Percentiles rank a stretch among this genome's conserved stretches.
Conservation (phyloP, 2,888 invertebrate genomes). For the Eupithecia abbreviata region DNA sequence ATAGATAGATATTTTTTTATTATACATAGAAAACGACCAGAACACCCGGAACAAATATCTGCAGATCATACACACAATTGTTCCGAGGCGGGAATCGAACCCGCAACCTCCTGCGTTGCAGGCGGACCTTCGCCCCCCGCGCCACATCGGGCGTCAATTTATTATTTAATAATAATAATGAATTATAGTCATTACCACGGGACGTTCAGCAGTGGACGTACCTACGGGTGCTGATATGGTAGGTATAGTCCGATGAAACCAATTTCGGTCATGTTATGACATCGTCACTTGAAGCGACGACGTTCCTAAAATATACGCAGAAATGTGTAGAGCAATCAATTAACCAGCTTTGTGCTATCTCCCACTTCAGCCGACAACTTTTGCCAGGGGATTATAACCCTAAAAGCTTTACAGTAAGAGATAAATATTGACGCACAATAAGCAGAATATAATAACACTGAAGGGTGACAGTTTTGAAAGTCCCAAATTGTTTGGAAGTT, state of each 20-base stretch:
- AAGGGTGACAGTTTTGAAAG: constrained; percentile 66
- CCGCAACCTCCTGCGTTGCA: too few species aligned
- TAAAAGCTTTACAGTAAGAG: constrained; percentile 47
- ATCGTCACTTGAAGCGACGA: constrained; percentile 22
- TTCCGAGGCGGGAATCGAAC: too few species aligned
- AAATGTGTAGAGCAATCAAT: constrained; percentile 57
- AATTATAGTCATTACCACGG: too few species aligned
- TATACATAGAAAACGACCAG: too few species aligned
- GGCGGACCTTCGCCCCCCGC: too few species aligned
- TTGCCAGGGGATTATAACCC: constrained; percentile 48
- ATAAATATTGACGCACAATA: constrained; percentile 54
- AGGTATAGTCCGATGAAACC: neutral
- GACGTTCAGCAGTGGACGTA: too few species aligned
- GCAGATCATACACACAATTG: too few species aligned
- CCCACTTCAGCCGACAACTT: constrained; percentile 46
- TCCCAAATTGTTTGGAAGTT: constrained; percentile 69
- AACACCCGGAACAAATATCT: too few species aligned
- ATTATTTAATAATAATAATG: too few species aligned
- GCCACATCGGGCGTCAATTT: too few species aligned
- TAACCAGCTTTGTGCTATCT: constrained; percentile 53
- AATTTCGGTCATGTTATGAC: neutral
- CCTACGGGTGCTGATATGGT: too few species aligned
- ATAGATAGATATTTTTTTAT: too few species aligned
- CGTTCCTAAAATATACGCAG: constrained; percentile 28
- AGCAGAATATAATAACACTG: constrained; percentile 54